These are phyloP conservation scores for Harmothoe impar DNA, from an alignment of 2,888 invertebrate genomes.

Conservation along the genomic window DNA sequence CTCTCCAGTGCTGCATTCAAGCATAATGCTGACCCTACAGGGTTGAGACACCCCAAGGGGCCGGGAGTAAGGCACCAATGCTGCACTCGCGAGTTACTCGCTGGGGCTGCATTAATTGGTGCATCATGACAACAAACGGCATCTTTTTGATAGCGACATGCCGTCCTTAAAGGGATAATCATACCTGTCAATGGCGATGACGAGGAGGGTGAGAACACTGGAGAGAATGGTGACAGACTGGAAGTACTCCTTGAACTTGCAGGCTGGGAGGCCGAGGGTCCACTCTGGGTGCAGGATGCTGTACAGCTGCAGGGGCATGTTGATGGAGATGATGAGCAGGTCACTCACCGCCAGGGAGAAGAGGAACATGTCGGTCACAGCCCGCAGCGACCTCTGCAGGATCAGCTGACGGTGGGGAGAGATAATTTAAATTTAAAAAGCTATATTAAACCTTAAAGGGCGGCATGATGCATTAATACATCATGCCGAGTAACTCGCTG, in stretches of 20 bases:
- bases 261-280: slow-evolving; percentile 73
- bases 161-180: too few relatives aligned
- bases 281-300: slow-evolving; percentile 74
- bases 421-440: background rate
- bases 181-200: slow-evolving; percentile 76
- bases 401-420: background rate
- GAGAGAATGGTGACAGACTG: slow-evolving; percentile 75
- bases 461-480: too few relatives aligned
- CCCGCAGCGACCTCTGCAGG: slow-evolving; percentile 66
- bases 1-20: too few relatives aligned
- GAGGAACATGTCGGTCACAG: slow-evolving; percentile 77
- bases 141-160: too few relatives aligned
- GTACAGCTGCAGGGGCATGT: slow-evolving; percentile 77
- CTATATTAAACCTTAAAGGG: background rate
- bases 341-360: slow-evolving; percentile 77
- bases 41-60: too few relatives aligned
- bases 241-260: slow-evolving; percentile 75
- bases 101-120: too few relatives aligned
- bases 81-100: too few relatives aligned
- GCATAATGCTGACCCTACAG: too few relatives aligned
- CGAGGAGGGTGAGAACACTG: slow-evolving; percentile 74
- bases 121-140: too few relatives aligned
- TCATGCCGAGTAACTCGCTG: too few relatives aligned
- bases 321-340: slow-evolving; percentile 74
- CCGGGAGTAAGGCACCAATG: too few relatives aligned